Evolutionary conservation across 1,140 invertebrate species (phyloP).

Genomic region (Caenorhabditis inopinata): DNA sequence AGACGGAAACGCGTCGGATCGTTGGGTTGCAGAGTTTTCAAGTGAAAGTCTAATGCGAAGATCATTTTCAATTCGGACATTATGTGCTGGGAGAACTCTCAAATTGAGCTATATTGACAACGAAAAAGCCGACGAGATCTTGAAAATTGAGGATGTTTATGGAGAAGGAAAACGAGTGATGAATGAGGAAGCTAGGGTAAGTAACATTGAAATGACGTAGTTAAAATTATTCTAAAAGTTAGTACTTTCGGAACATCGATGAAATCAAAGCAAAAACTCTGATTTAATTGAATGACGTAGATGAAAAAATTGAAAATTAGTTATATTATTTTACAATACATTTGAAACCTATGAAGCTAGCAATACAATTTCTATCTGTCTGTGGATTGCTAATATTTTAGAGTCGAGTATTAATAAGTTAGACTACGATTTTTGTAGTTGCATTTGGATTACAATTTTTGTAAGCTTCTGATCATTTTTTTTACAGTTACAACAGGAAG

Average conservation of each 20-base stretch:
- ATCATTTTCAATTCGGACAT: neutral
- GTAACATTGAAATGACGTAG: neutral
- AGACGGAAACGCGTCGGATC: conserved; percentile 47
- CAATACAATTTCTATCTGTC: too few species aligned
- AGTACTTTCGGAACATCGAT: too few species aligned
- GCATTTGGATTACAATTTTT: neutral
- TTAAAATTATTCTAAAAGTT: neutral
- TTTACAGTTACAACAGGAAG: neutral
- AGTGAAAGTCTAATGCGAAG: conserved; percentile 26
- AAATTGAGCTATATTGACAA: conserved; percentile 29
- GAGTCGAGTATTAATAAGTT: too few species aligned
- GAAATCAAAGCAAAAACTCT: too few species aligned
- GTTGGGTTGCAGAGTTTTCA: conserved; percentile 46
- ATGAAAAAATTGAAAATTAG: too few species aligned
- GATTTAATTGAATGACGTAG: too few species aligned
- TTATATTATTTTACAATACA: too few species aligned
- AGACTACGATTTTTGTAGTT: too few species aligned
- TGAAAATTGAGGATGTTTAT: conserved; percentile 28
- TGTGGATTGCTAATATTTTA: too few species aligned
- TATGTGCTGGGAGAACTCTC: neutral
- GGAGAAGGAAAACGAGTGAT: conserved; percentile 17
- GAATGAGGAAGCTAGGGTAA: conserved; percentile 18
- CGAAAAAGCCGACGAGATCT: conserved; percentile 30
- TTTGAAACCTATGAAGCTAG: too few species aligned
- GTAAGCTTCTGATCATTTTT: neutral